These are phyloP conservation scores for Okapia johnstoni DNA, from an alignment of 2,113 vertebrate genomes.

Conservation along the genomic window DNA sequence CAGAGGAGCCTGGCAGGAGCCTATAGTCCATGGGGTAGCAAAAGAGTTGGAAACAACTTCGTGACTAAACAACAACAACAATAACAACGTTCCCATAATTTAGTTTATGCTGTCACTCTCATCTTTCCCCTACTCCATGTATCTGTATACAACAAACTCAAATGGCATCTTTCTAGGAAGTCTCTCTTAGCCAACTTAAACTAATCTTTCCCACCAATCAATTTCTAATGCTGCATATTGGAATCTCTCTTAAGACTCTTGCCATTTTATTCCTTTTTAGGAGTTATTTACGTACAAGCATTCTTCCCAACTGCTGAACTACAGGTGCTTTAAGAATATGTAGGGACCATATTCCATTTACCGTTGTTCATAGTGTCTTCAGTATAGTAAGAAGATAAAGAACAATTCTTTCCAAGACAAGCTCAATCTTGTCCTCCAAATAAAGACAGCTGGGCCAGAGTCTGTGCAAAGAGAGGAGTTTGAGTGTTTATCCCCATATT, in stretches of 20 bases:
- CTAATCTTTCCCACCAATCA: neutral
- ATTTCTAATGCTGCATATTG: neutral
- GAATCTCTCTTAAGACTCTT: neutral
- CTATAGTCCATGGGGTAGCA: neutral
- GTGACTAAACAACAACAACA: neutral
- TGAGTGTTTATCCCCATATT: neutral
- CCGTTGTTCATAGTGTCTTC: neutral
- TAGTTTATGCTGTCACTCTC: neutral
- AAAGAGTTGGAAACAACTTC: neutral
- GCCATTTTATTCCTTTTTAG: neutral
- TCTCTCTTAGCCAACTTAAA: neutral
- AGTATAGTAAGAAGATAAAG: neutral
- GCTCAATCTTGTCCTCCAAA: neutral
- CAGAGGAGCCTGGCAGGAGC: neutral
- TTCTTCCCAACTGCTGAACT: neutral
- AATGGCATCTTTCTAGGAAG: neutral
- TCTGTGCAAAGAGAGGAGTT: neutral
- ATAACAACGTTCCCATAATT: neutral
- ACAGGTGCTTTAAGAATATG: neutral
- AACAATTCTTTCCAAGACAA: neutral
- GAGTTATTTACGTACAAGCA: neutral
- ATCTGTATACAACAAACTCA: neutral
- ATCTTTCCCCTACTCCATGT: neutral
- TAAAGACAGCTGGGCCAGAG: neutral
- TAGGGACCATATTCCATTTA: neutral